Conservation (phyloP, 2,797 vertebrate genomes). For the Orestias chungarensis region DNA sequence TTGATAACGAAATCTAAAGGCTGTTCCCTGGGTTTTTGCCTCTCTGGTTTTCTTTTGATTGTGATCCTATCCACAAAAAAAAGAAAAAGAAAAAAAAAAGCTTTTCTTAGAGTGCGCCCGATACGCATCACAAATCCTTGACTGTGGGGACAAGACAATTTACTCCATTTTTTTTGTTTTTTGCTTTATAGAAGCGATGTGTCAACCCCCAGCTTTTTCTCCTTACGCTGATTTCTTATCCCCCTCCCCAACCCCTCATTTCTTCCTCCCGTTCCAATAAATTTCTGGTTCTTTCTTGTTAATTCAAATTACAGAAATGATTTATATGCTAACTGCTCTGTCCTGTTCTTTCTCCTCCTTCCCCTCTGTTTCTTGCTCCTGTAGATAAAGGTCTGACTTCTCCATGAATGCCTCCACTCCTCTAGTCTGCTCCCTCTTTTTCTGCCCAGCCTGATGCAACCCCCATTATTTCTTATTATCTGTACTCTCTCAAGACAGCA, state of each 20-base stretch:
- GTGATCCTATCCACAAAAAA: constrained; percentile 54
- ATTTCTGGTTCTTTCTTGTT: constrained; percentile 61
- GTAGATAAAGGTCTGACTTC: constrained; percentile 81
- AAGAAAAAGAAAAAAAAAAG: constrained; percentile 41
- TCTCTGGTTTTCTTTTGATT: constrained; percentile 59
- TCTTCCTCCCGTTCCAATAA: constrained; percentile 51
- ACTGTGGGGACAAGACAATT: constrained; percentile 71
- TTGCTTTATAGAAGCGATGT: constrained; percentile 24
- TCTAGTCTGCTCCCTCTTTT: constrained; percentile 73
- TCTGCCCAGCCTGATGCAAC: constrained; percentile 68
- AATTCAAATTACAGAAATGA: constrained; percentile 63
- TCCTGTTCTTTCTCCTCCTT: constrained; percentile 63
- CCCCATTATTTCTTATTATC: constrained; percentile 72
- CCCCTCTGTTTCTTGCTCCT: constrained; percentile 50
- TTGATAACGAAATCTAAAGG: constrained; percentile 68
- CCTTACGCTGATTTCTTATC: constrained; percentile 43
- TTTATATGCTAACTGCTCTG: constrained; percentile 73
- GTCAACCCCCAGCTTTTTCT: constrained; percentile 58
- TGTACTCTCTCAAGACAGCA: constrained; percentile 62
- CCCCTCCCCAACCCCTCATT: constrained; percentile 11
- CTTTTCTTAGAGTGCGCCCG: constrained; percentile 58
- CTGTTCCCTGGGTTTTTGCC: constrained; percentile 54
- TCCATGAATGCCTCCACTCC: constrained; percentile 74
- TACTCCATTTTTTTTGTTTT: constrained; percentile 49
- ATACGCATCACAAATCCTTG: constrained; percentile 59